phyloP scores from a whole-genome alignment of 2,888 invertebrate species.

The Philaethria dido region DNA sequence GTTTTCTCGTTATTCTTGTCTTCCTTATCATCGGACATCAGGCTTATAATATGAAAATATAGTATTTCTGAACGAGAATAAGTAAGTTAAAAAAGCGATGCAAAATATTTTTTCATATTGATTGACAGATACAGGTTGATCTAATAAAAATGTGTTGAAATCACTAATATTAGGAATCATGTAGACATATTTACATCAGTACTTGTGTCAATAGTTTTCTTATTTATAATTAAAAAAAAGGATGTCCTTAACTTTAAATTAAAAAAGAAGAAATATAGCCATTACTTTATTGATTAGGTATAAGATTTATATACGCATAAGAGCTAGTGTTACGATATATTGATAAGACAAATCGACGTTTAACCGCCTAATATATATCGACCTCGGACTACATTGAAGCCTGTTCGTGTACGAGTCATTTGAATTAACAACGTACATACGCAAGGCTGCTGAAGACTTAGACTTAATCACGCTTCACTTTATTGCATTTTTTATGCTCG shows the following conservation, averaged over 20 bases:
- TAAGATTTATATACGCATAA: conserved; percentile 46
- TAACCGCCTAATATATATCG: conserved; percentile 50
- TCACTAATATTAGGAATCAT: not conserved
- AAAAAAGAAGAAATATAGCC: conserved; percentile 22
- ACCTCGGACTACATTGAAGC: conserved; percentile 52
- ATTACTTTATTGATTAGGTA: conserved; percentile 45
- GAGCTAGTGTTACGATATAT: conserved; percentile 46
- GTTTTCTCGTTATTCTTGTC: too few species aligned
- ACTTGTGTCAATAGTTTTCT: not conserved
- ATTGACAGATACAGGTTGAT: too few species aligned
- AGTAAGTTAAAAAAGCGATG: too few species aligned
- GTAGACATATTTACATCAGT: not conserved
- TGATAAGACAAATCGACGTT: conserved; percentile 51
- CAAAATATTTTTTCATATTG: too few species aligned
- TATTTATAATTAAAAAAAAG: not conserved
- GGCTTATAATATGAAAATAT: too few species aligned
- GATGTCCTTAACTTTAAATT: not conserved
- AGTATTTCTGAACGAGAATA: too few species aligned
- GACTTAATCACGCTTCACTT: conserved; percentile 32
- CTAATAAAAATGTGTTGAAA: not conserved
- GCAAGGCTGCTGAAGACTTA: conserved; percentile 39
- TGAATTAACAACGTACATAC: conserved; percentile 45
- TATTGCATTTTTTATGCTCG: conserved; percentile 27
- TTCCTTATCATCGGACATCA: too few species aligned
- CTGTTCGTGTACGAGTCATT: conserved; percentile 50